These are phyloP conservation scores for Thalassoma bifasciatum DNA, from an alignment of 2,113 vertebrate species.

Conservation along the genomic window DNA sequence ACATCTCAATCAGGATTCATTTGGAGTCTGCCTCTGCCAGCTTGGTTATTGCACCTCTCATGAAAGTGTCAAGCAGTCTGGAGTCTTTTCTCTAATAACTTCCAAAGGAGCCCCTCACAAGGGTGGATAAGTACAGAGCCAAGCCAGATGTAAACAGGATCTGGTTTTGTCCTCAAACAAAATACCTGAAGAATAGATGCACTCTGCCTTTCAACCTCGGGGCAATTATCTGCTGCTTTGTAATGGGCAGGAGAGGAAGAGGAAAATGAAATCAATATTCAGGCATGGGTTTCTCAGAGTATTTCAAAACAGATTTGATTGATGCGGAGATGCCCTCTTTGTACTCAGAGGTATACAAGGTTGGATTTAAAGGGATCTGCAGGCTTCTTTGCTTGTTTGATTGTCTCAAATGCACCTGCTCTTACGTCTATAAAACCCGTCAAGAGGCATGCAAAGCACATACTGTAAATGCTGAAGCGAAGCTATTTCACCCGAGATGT, in stretches of 20 bases:
- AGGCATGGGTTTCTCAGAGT: conserved; percentile 57
- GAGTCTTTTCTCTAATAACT: conserved; percentile 60
- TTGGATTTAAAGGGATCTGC: conserved; percentile 47
- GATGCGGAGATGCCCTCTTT: conserved; percentile 42
- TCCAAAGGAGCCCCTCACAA: conserved; percentile 51
- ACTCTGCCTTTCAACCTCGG: conserved; percentile 55
- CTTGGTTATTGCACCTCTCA: conserved; percentile 62
- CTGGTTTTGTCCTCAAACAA: conserved; percentile 46
- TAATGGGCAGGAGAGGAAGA: conserved; percentile 73
- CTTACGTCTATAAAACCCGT: conserved; percentile 27
- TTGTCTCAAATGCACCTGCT: conserved; percentile 18
- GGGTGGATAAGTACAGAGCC: conserved; percentile 37
- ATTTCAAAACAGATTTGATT: conserved; percentile 57
- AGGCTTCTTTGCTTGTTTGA: conserved; percentile 17
- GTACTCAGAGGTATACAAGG: conserved; percentile 27
- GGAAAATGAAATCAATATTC: conserved; percentile 72
- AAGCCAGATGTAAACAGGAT: conserved; percentile 31
- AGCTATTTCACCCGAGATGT: conserved; percentile 25
- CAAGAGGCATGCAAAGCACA: conserved; percentile 35
- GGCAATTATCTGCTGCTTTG: conserved; percentile 66
- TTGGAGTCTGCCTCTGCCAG: conserved; percentile 57
- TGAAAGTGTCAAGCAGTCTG: conserved; percentile 48
- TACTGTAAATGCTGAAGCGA: conserved; percentile 1
- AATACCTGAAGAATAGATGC: conserved; percentile 62
- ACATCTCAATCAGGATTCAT: conserved; percentile 68